Conservation (phyloP, 2,113 vertebrate species). For the Arenaria interpres region DNA sequence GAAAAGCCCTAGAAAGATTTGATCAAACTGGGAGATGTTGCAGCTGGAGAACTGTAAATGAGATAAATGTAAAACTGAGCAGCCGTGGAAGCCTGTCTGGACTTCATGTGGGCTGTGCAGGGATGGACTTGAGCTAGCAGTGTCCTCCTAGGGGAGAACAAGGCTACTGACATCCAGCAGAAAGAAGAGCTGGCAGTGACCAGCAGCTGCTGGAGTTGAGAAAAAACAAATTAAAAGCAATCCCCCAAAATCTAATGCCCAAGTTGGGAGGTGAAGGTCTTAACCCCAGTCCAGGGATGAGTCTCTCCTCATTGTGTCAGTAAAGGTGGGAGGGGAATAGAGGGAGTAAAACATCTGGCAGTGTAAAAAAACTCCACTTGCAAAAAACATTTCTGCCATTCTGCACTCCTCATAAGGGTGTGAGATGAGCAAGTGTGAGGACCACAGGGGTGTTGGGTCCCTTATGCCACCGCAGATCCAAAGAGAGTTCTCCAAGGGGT, state of each 20-base stretch:
- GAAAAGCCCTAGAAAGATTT: slow-evolving; percentile 3
- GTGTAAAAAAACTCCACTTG: not conserved
- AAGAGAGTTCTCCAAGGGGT: not conserved
- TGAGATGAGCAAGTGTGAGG: not conserved
- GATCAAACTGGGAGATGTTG: not conserved
- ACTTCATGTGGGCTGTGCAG: not conserved
- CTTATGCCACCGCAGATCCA: not conserved
- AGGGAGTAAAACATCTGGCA: not conserved
- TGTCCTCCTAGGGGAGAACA: not conserved
- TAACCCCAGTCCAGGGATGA: not conserved
- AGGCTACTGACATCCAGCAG: not conserved
- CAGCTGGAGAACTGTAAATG: not conserved
- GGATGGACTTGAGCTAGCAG: not conserved
- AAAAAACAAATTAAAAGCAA: not conserved
- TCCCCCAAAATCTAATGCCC: not conserved
- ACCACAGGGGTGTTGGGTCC: not conserved
- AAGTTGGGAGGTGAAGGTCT: not conserved
- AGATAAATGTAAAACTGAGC: not conserved
- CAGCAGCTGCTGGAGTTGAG: not conserved
- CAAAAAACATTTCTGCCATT: not conserved
- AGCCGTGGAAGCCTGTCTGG: not conserved
- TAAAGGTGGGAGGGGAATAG: not conserved
- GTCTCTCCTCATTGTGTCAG: not conserved
- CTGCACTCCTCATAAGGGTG: not conserved
- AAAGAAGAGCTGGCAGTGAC: not conserved